Evolutionary conservation across 2,888 invertebrate genomes (phyloP).

Genomic region (Trichopoda pennipes): DNA sequence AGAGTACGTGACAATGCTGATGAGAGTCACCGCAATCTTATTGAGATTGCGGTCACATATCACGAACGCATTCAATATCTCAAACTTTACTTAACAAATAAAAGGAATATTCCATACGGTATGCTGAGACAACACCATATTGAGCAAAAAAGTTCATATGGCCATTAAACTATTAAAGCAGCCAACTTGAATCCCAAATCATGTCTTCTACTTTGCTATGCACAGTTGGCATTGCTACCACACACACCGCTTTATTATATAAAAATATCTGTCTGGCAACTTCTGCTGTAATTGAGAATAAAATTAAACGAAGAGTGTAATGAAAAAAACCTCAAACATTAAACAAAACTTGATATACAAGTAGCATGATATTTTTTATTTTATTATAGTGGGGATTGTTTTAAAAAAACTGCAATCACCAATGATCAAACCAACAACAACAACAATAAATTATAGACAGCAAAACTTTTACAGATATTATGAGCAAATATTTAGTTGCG

Average conservation of each 20-base stretch:
- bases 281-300: constrained; percentile 28
- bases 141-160: no score
- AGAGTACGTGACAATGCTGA: no score
- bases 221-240: background rate
- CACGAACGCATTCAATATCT: no score
- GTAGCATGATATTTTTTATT: constrained; percentile 35
- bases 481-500: constrained; percentile 58
- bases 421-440: constrained; percentile 33
- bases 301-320: constrained; percentile 10
- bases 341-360: constrained; percentile 60
- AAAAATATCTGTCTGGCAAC: constrained; percentile 9
- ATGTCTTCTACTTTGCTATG: no score
- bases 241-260: background rate
- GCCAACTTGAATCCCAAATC: no score
- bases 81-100: no score
- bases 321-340: background rate
- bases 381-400: constrained; percentile 53
- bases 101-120: no score
- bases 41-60: no score
- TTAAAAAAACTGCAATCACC: constrained; percentile 58
- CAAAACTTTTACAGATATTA: constrained; percentile 44
- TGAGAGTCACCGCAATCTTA: no score
- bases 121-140: no score
- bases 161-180: no score
- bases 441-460: constrained; percentile 2